A percentile compares a stretch with the other conserved stretches of the same genome.
phyloP scores from a whole-genome alignment of 2,113 vertebrate genomes.

The Campylomormyrus numenius region DNA sequence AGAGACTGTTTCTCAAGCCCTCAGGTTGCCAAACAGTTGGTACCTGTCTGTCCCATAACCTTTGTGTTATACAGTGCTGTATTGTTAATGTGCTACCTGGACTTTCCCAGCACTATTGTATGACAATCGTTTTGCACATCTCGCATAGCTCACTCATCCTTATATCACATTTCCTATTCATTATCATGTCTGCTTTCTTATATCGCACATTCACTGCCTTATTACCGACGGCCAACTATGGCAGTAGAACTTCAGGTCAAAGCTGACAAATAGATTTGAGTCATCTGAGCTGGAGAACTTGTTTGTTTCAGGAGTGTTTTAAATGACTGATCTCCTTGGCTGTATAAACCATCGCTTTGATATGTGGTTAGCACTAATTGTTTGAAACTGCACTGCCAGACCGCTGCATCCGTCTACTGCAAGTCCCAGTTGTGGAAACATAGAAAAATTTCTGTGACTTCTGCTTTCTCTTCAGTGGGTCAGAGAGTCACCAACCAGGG shows the following conservation, averaged over 20 bases:
- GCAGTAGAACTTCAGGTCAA: background rate
- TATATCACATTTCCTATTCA: background rate
- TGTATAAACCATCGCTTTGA: background rate
- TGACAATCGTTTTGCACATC: background rate
- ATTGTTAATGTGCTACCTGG: background rate
- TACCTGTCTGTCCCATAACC: background rate
- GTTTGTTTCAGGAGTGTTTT: background rate
- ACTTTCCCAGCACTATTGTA: background rate
- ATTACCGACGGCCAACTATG: background rate
- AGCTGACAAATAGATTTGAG: background rate
- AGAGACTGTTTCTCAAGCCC: background rate
- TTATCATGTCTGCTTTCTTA: background rate
- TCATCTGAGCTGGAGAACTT: background rate
- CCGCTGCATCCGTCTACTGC: background rate
- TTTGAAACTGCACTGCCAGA: background rate
- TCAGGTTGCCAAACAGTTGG: background rate
- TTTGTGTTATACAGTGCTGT: background rate
- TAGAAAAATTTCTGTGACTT: background rate
- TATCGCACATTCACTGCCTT: background rate
- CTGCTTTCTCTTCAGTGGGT: background rate
- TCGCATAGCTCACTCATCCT: background rate
- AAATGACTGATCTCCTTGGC: background rate
- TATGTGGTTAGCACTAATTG: background rate
- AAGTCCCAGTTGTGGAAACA: background rate
- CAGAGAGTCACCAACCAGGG: background rate